These are phyloP conservation scores for Exephanes ischioxanthus DNA, from an alignment of 2,888 invertebrate genomes.

Conservation along the genomic window DNA sequence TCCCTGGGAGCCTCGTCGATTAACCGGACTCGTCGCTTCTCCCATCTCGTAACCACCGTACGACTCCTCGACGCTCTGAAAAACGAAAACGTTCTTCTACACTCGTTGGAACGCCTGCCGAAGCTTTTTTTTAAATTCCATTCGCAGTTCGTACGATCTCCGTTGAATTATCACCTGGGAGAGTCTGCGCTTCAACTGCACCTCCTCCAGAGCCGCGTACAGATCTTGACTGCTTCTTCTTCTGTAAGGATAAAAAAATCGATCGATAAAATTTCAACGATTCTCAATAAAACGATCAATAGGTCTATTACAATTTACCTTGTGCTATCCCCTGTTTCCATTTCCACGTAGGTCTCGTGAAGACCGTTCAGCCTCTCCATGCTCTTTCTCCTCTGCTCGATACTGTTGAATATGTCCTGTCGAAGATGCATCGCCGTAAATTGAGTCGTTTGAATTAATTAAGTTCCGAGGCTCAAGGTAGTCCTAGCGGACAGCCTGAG, in stretches of 20 bases:
- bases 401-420: constrained; percentile 82
- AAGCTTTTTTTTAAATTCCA: background rate
- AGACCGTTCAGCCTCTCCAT: constrained; percentile 81
- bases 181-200: constrained; percentile 78
- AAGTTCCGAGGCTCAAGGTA: background rate
- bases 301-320: constrained; percentile 71
- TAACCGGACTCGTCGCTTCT: constrained; percentile 73
- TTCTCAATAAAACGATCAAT: background rate
- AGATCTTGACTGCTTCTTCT: constrained; percentile 80
- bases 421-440: background rate
- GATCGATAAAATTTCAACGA: constrained; percentile 1
- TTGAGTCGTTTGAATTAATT: background rate
- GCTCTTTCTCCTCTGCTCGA: constrained; percentile 82
- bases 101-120: background rate
- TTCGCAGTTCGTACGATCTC: background rate
- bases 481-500: too few species aligned
- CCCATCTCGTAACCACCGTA: constrained; percentile 70
- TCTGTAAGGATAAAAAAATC: constrained; percentile 62
- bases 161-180: constrained; percentile 75
- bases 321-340: constrained; percentile 73
- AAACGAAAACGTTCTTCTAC: constrained; percentile 56
- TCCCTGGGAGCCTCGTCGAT: constrained; percentile 78
- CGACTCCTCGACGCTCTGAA: constrained; percentile 77
- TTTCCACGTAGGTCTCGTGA: constrained; percentile 78
- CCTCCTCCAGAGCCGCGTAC: constrained; percentile 79